A percentile compares a stretch with the other conserved stretches of the same genome.
These are phyloP conservation scores for Cavia aperea DNA, from an alignment of 2,113 vertebrate genomes.

Conservation along the genomic window DNA sequence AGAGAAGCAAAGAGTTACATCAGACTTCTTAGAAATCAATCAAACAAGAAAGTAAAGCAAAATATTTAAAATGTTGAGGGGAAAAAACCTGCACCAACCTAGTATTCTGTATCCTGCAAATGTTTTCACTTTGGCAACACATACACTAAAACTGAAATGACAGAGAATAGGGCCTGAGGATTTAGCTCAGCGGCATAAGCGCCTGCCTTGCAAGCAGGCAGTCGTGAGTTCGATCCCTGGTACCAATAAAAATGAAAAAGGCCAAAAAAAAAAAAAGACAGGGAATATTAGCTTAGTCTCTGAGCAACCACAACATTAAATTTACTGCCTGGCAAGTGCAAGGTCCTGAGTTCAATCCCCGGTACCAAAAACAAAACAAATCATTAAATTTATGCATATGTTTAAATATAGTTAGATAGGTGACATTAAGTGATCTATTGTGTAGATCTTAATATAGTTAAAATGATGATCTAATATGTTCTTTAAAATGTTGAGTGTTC, in stretches of 20 bases:
- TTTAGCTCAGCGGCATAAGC: no score
- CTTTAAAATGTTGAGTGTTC: neutral
- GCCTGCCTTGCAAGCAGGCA: no score
- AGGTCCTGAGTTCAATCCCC: no score
- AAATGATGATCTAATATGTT: neutral
- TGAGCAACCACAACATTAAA: neutral
- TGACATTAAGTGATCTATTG: neutral
- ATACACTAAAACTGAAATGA: neutral
- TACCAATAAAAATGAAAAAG: no score
- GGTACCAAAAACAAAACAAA: no score
- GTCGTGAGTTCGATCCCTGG: no score
- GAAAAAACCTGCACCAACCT: neutral
- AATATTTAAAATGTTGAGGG: neutral
- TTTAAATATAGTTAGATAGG: neutral
- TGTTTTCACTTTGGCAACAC: neutral
- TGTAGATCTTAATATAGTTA: neutral
- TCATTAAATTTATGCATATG: neutral
- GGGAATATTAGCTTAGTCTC: no score
- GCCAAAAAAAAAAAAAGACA: neutral
- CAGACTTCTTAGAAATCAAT: neutral
- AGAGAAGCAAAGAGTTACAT: neutral
- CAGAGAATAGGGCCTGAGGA: neutral
- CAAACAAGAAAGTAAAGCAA: neutral
- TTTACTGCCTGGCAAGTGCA: no score
- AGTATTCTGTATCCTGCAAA: neutral